Conservation (phyloP, 92 coral and sea anemone genomes). For the Desmophyllum pertusum region DNA sequence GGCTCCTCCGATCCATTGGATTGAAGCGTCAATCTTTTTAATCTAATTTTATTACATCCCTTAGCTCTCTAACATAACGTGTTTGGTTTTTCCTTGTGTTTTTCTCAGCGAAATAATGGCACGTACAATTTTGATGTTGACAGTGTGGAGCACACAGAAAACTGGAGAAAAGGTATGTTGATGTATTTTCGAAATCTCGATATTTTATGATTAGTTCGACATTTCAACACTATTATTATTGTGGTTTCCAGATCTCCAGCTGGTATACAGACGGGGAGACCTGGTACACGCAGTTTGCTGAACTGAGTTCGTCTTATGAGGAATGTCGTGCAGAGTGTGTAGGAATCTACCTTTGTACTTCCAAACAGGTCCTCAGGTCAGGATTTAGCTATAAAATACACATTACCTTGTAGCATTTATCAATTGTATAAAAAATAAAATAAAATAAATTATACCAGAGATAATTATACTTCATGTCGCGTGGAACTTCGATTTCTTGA, state of each 20-base stretch:
- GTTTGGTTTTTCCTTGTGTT: background rate
- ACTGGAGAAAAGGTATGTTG: conserved; percentile 83
- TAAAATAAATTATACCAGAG: too few species aligned
- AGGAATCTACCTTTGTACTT: conserved; percentile 88
- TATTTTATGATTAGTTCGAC: background rate
- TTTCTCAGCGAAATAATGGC: conserved; percentile 79
- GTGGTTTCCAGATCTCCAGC: conserved; percentile 68
- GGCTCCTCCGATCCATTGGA: too few species aligned
- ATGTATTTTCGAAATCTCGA: background rate
- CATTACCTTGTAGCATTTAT: too few species aligned
- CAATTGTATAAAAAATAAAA: too few species aligned
- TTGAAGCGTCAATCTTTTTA: too few species aligned
- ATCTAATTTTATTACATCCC: too few species aligned
- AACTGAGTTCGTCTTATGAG: conserved; percentile 87
- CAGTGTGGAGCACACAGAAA: conserved; percentile 78
- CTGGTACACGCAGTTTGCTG: conserved; percentile 94
- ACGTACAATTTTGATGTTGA: conserved; percentile 81
- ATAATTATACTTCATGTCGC: too few species aligned
- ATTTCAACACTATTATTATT: background rate
- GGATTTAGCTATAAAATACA: background rate
- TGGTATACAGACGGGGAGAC: conserved; percentile 97
- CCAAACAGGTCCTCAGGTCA: conserved; percentile 79
- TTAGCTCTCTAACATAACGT: background rate
- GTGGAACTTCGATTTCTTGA: too few species aligned
- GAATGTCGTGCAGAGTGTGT: conserved; percentile 99